A percentile compares a stretch with the other conserved stretches of the same genome.
Evolutionary conservation across 2,113 vertebrate species (phyloP).

Genomic region (Chitala chitala): DNA sequence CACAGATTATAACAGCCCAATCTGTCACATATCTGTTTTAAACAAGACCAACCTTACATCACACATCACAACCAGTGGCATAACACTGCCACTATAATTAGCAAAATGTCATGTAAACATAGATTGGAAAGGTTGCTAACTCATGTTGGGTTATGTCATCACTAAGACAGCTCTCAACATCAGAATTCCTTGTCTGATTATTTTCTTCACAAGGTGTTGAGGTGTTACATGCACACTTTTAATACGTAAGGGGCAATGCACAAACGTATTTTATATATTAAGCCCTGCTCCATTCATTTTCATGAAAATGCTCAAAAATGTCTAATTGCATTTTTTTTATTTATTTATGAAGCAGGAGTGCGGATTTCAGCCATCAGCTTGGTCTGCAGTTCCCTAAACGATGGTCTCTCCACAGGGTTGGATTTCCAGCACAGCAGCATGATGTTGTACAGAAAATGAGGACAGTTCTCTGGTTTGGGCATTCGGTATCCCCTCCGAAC

Average conservation of each 20-base stretch:
- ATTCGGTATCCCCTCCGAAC: conserved; percentile 33
- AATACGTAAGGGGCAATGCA: background rate
- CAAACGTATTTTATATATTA: background rate
- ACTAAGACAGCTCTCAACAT: too few relatives aligned
- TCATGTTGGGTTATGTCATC: too few relatives aligned
- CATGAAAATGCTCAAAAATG: background rate
- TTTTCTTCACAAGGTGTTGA: background rate
- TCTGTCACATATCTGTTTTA: too few relatives aligned
- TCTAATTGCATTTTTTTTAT: background rate
- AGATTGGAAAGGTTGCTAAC: too few relatives aligned
- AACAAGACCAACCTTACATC: too few relatives aligned
- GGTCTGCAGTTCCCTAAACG: conserved; percentile 31
- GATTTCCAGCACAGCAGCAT: conserved; percentile 45
- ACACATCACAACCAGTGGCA: too few relatives aligned
- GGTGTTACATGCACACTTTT: background rate
- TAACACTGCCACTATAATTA: too few relatives aligned
- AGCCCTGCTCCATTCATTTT: background rate
- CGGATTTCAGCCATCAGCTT: conserved; percentile 28
- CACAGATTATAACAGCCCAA: too few relatives aligned
- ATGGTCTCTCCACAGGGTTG: conserved; percentile 31
- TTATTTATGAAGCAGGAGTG: conserved; percentile 17
- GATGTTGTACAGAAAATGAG: conserved; percentile 35
- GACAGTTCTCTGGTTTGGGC: conserved; percentile 30
- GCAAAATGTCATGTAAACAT: too few relatives aligned
- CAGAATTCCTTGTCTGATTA: background rate